Conservation (phyloP, 1,140 invertebrate genomes). For the Drosophila littoralis region DNA sequence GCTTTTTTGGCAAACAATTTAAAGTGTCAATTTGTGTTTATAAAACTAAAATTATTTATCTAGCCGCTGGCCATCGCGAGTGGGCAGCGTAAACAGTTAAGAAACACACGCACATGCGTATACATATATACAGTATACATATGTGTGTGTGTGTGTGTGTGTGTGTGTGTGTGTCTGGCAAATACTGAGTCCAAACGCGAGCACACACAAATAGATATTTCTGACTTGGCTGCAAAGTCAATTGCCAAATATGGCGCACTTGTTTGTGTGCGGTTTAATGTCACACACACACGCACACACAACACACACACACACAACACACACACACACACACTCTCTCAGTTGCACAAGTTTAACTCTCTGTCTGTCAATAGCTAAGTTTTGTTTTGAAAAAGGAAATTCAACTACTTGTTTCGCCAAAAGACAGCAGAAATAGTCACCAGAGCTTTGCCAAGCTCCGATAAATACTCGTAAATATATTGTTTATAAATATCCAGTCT, state of each 20-base stretch:
- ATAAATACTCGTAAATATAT: conserved; percentile 27
- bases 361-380: conserved; percentile 69
- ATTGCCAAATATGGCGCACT: conserved; percentile 80
- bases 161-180: not conserved
- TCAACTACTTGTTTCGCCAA: conserved; percentile 81
- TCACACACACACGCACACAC: conserved; percentile 63
- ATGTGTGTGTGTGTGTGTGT: conserved; percentile 17
- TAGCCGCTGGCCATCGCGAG: conserved; percentile 62
- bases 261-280: conserved; percentile 81
- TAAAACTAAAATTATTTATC: conserved; percentile 81
- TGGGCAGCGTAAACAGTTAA: conserved; percentile 76
- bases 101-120: conserved; percentile 21
- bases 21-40: conserved; percentile 83
- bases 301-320: conserved; percentile 11
- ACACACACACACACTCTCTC: conserved; percentile 1
- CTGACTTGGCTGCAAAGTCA: conserved; percentile 73
- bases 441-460: conserved; percentile 32
- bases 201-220: conserved; percentile 50
- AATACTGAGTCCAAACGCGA: conserved; percentile 36
- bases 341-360: conserved; percentile 68
- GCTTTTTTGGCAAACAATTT: conserved; percentile 73
- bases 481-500: not conserved
- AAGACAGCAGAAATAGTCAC: conserved; percentile 66
- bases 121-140: conserved; percentile 24
- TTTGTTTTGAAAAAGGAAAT: conserved; percentile 72